Conservation (phyloP, 1,140 invertebrate species). For the Drosophila quadrilineata region DNA sequence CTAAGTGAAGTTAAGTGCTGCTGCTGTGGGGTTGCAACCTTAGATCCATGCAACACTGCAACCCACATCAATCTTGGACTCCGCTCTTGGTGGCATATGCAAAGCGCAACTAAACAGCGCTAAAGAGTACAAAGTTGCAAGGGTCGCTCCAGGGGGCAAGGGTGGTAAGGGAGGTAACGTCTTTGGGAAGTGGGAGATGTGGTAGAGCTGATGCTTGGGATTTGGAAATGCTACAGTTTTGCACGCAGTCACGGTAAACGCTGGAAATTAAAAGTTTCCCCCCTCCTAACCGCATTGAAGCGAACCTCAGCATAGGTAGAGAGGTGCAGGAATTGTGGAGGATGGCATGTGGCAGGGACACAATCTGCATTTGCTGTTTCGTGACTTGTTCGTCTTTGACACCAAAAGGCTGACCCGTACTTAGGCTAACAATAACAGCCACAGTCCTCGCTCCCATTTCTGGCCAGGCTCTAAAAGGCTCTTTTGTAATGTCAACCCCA, state of each 20-base stretch:
- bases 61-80: background rate
- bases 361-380: conserved; percentile 17
- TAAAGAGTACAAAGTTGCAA: conserved; percentile 70
- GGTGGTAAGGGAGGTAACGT: background rate
- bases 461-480: conserved; percentile 46
- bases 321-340: no score
- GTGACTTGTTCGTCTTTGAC: conserved; percentile 63
- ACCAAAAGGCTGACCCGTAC: conserved; percentile 68
- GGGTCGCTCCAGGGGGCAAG: no score
- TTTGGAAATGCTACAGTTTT: no score
- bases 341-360: no score
- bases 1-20: conserved; percentile 41
- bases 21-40: conserved; percentile 15
- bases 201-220: no score
- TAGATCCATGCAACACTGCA: background rate
- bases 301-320: no score
- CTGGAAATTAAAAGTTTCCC: conserved; percentile 58
- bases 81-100: conserved; percentile 20
- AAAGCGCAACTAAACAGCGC: conserved; percentile 69
- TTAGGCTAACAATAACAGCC: conserved; percentile 57
- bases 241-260: conserved; percentile 65
- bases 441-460: conserved; percentile 4
- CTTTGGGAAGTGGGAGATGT: no score
- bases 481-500: conserved; percentile 49
- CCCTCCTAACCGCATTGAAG: no score